These are phyloP conservation scores for Mustela nigripes DNA, from an alignment of 2,113 vertebrate species.

Conservation along the genomic window DNA sequence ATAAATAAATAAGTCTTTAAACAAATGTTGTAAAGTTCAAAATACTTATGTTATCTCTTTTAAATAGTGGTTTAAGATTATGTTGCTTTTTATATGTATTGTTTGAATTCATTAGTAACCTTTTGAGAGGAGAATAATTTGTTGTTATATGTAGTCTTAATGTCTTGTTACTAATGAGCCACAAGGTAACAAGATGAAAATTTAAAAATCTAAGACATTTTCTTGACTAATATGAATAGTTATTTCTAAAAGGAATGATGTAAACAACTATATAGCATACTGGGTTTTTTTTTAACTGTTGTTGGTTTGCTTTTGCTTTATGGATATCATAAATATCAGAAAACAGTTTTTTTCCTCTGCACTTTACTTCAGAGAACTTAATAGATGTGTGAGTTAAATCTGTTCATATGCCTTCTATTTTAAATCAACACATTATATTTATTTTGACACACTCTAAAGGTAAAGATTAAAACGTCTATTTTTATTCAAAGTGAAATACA, in stretches of 20 bases:
- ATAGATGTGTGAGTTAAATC: not conserved
- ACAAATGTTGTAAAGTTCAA: slow-evolving; percentile 2
- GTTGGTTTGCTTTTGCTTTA: not conserved
- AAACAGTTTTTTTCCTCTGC: not conserved
- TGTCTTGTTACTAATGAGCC: not conserved
- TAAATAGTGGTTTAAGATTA: not conserved
- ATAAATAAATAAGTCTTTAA: not conserved
- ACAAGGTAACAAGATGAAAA: not conserved
- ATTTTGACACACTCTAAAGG: not conserved
- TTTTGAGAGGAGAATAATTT: not conserved
- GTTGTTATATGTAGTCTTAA: not conserved
- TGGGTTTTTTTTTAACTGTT: not conserved
- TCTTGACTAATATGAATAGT: not conserved
- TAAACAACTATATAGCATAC: not conserved
- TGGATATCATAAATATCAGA: not conserved
- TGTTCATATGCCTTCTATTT: slow-evolving; percentile 3
- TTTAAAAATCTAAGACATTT: not conserved
- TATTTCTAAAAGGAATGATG: not conserved
- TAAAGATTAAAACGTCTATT: slow-evolving; percentile 16
- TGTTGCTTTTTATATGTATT: not conserved
- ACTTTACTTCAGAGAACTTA: not conserved
- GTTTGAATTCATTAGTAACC: not conserved
- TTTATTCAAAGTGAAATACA: slow-evolving; percentile 11
- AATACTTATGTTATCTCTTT: not conserved
- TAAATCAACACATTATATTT: not conserved